Conservation (phyloP, 2,888 invertebrate genomes). For the Chymomyza procnemis region DNA sequence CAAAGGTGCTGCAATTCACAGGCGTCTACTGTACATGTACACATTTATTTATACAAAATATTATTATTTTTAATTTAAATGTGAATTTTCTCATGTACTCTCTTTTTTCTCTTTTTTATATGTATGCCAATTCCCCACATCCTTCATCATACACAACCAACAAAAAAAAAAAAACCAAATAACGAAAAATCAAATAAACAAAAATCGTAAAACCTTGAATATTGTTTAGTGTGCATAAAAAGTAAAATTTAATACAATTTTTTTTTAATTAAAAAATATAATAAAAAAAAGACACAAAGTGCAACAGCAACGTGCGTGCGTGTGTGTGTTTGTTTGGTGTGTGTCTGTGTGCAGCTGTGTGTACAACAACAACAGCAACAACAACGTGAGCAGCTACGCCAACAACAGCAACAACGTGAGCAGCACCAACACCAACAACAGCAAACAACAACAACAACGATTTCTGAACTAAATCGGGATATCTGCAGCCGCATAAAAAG, state of each 20-base stretch:
- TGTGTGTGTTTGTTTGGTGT: neutral
- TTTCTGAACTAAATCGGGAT: neutral
- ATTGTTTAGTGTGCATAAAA: constrained; percentile 29
- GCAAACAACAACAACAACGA: constrained; percentile 16
- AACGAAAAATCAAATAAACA: constrained; percentile 25
- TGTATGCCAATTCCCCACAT: constrained; percentile 29
- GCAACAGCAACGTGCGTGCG: neutral
- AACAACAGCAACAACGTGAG: constrained; percentile 52
- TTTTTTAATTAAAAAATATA: constrained; percentile 10
- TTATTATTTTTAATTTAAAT: neutral
- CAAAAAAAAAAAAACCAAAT: constrained; percentile 16
- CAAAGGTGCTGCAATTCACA: neutral
- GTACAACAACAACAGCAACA: neutral
- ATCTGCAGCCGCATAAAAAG: neutral
- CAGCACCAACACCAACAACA: constrained; percentile 33
- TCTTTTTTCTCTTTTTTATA: constrained; percentile 48
- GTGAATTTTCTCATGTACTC: constrained; percentile 40
- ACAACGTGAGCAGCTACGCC: constrained; percentile 23
- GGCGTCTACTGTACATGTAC: neutral
- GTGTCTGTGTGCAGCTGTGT: constrained; percentile 10
- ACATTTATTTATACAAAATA: neutral
- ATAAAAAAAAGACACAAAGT: neutral
- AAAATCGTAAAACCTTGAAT: constrained; percentile 18
- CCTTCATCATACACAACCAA: constrained; percentile 20
- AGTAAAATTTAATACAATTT: constrained; percentile 25